Base-by-base conservation (phyloP, 2,113 vertebrate species). In the Mirounga angustirostris region DNA sequence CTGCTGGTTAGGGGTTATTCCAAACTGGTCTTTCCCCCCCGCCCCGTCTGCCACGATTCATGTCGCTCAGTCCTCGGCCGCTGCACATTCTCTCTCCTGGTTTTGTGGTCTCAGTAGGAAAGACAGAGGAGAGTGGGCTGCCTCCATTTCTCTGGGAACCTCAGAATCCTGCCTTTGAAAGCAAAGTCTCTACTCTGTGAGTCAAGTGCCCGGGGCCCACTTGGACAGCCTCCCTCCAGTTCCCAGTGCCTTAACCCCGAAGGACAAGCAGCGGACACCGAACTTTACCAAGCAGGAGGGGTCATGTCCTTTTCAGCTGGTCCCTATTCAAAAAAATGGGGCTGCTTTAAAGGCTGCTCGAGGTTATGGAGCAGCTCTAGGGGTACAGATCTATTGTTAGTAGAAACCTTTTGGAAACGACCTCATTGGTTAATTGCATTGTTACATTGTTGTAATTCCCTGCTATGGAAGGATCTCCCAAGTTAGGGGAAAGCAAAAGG, bases 181-280 rank as follows among this genome's bases (percentile, higher is more conserved):
- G 28, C 84, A 10, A 7, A 54, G 84, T 89, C 54, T 89, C 56
- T 82, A 12, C 52, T 19, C 24, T 30, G 36, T 43, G 88, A 79
- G 33, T 88, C 69, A 21, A 0, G 67, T 56, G 22, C 76, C 21
- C 16, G 21, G 36, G 78, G 56, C 78, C 59, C 1, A 4, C 69
- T 36, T n/a, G 19, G 15, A 36, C 40, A 3, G 26, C 50, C 26
- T 7, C 11, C 43, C 14, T 71, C 7, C 28, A 0, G 16, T 36
- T 59, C 16, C 3, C 0, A 12, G 36, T 0, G 0, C 71, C 59
- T 56, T 9, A 50, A 5, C 46, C 67, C 18, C 3, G 0, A 26
- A 18, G 46, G 61, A 54, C 8, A 13, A 15, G 30, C 12, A 14
- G 52, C 58, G 56, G 63, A 36, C 21, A 6, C 11, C 28, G 36